phyloP scores from a whole-genome alignment of 2,113 vertebrate genomes.

The Alces alces region DNA sequence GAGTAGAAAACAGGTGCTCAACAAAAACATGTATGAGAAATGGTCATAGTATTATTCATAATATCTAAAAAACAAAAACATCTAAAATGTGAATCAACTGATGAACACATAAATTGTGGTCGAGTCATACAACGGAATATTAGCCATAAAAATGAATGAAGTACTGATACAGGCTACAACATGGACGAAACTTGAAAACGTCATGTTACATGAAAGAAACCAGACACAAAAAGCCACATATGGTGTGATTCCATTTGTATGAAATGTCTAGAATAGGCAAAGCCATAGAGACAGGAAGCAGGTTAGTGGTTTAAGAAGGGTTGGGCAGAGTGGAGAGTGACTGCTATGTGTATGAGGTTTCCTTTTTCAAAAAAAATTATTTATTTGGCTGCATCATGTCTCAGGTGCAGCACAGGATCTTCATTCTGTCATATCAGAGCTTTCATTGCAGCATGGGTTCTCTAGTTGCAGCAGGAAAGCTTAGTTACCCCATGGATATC shows the following conservation, averaged over 20 bases:
- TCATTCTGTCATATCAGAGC: not conserved
- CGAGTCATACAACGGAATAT: not conserved
- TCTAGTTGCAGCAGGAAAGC: not conserved
- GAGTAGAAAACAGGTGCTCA: not conserved
- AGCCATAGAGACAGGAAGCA: not conserved
- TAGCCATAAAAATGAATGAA: not conserved
- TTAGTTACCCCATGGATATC: not conserved
- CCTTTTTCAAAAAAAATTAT: not conserved
- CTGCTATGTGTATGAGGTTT: not conserved
- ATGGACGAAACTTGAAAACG: not conserved
- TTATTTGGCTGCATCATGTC: not conserved
- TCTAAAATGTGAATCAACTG: not conserved
- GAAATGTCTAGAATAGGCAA: not conserved
- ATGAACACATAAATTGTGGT: not conserved
- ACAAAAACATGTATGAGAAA: not conserved
- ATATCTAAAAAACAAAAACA: not conserved
- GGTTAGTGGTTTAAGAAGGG: not conserved
- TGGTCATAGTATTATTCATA: not conserved
- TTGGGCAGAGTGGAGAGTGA: not conserved
- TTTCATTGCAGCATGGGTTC: not conserved
- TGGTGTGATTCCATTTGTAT: not conserved
- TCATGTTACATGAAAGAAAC: not conserved
- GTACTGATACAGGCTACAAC: not conserved
- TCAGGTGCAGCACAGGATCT: not conserved
- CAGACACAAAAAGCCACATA: not conserved